Evolutionary conservation across 23 tunicate species (phyloP), one percentile per base, ranked within the genome.

Genomic region (Ciona savignyi): DNA sequence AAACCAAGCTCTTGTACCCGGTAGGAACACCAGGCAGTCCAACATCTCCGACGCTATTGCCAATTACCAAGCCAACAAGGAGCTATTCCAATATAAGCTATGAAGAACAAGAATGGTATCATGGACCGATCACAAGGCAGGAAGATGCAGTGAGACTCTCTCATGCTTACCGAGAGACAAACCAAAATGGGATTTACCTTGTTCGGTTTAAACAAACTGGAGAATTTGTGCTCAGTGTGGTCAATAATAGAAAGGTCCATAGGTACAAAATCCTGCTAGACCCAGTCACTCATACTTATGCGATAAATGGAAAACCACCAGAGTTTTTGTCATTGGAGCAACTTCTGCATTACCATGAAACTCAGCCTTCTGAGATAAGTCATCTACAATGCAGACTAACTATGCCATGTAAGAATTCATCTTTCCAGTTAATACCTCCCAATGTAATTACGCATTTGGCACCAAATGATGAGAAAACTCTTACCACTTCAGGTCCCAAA

Each of bases 101-200:
- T 66, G 78, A 81, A 42, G 74, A 74, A 25, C 29, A 61, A 62
- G 86, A 76, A 27, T 87, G 95, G 95, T 87, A 66, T 66, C 95
- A 87, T 73, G 79, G 85, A 3, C 25, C 76, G 1, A 87, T 87
- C 31, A 68, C 95, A 23, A 61, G 95, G 35, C 78, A 87, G 25
- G 95, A 87, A 80, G 95, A 87, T 66, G 62, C 82, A 25, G 33
- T 72, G 4, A 51, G 86, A 2, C 64, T 87, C 29, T 80, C 95
- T 2, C 60, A 71, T 19, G 82, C 81, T 25, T 87, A 80, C 34
- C 63, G 73, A 20, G 26, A 29, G 4, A 35, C 34, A 4, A 70
- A 66, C 22, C 21, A 35, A 25, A 76, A 87, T 72, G 95, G 95
- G 4, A 75, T 87, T 32, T 87, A 74, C 65, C 74, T 87, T 1